These are phyloP conservation scores for Iselma pallidipennis DNA, from an alignment of 2,888 invertebrate genomes.

Conservation along the genomic window DNA sequence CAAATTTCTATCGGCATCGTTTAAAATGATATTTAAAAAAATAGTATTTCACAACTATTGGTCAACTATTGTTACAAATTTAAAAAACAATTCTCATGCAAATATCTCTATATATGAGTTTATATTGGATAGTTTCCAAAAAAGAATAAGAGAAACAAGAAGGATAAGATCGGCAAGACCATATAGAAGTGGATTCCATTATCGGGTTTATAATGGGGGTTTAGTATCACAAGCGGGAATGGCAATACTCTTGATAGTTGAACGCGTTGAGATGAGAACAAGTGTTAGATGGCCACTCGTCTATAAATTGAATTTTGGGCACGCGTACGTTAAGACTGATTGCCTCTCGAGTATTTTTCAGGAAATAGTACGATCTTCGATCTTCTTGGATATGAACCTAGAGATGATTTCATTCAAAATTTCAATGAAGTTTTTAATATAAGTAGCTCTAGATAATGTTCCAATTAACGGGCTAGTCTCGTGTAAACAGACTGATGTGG, in stretches of 20 bases:
- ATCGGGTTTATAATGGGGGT: slow-evolving; percentile 50
- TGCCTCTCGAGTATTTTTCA: slow-evolving; percentile 41
- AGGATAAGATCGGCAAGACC: slow-evolving; percentile 27
- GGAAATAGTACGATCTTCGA: background rate
- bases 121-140: slow-evolving; percentile 26
- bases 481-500: background rate
- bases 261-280: slow-evolving; percentile 40
- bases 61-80: background rate
- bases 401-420: background rate
- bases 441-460: background rate
- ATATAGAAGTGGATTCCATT: slow-evolving; percentile 50
- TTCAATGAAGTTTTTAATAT: background rate
- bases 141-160: slow-evolving; percentile 1
- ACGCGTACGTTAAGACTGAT: slow-evolving; percentile 47
- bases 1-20: too few relatives aligned
- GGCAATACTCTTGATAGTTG: slow-evolving; percentile 26
- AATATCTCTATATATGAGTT: slow-evolving; percentile 20
- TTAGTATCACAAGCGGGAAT: slow-evolving; percentile 34
- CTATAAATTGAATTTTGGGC: slow-evolving; percentile 50
- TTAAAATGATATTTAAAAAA: too few relatives aligned
- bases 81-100: slow-evolving; percentile 23
- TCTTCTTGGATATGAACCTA: too few relatives aligned
- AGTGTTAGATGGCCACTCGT: slow-evolving; percentile 50
- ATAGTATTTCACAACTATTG: background rate
- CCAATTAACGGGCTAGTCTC: background rate